phyloP scores from a whole-genome alignment of 2,797 vertebrate genomes.

The Ibycter americanus region DNA sequence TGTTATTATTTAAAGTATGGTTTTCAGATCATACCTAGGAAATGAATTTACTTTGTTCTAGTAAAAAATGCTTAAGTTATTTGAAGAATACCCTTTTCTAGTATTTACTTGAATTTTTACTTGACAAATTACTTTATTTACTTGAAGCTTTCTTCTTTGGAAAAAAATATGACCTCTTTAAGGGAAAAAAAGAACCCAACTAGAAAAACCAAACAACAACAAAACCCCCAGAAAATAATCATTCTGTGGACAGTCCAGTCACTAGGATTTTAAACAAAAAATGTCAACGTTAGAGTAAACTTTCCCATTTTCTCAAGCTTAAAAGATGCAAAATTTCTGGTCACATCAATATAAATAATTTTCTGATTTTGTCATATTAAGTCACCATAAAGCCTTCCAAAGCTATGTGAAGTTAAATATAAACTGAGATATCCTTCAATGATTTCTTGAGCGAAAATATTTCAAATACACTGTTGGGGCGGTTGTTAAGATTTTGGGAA shows the following conservation, averaged over 20 bases:
- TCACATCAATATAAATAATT: background rate
- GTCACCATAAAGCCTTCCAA: background rate
- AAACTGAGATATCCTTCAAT: background rate
- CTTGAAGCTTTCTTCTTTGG: background rate
- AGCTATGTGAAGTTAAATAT: background rate
- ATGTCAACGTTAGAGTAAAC: accelerated
- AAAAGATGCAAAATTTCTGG: background rate
- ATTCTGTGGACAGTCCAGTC: background rate
- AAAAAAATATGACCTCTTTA: background rate
- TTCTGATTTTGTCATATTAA: background rate
- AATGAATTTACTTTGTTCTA: background rate
- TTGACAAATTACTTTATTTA: background rate
- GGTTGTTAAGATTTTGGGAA: background rate
- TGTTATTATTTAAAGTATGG: background rate
- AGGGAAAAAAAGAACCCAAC: background rate
- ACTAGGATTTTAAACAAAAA: background rate
- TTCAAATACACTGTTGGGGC: background rate
- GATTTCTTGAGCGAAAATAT: background rate
- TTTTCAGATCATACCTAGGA: background rate
- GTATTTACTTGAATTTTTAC: background rate
- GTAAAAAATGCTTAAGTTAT: background rate
- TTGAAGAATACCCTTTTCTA: background rate
- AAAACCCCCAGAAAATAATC: background rate
- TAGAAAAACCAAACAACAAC: background rate
- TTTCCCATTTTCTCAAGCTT: background rate